phyloP scores from a whole-genome alignment of 2,888 invertebrate species.

The Tenthredo scrophulariae region DNA sequence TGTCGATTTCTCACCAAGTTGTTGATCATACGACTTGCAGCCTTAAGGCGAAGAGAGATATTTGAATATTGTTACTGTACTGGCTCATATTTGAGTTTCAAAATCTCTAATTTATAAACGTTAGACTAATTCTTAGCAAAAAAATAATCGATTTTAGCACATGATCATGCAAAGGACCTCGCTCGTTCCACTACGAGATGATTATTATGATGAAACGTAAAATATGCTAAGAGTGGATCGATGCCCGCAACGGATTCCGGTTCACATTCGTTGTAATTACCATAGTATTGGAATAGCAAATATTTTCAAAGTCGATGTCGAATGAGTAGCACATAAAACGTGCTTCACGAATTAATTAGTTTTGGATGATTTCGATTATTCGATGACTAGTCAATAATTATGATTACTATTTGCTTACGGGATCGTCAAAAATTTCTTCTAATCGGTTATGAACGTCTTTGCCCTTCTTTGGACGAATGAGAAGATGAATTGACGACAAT shows the following conservation, averaged over 20 bases:
- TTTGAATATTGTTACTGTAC: neutral
- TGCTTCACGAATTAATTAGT: neutral
- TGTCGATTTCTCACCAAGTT: conserved; percentile 9
- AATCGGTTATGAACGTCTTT: conserved; percentile 84
- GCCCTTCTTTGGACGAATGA: conserved; percentile 82
- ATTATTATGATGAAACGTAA: neutral
- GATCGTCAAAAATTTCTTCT: conserved; percentile 85
- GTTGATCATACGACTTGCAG: neutral
- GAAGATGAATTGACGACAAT: conserved; percentile 80
- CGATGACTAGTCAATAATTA: neutral
- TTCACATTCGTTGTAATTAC: neutral
- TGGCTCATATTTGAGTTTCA: neutral
- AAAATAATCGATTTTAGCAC: neutral
- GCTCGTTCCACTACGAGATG: neutral
- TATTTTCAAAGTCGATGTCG: neutral
- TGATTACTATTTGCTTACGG: conserved; percentile 78
- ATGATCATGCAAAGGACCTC: neutral
- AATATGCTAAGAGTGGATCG: neutral
- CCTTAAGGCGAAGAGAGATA: conserved; percentile 22
- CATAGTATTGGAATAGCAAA: neutral
- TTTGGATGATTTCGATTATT: neutral
- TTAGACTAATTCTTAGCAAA: neutral
- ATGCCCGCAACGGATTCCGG: neutral
- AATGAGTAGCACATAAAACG: neutral
- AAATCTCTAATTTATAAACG: neutral